Base-by-base conservation (phyloP, 2,888 invertebrate genomes). In the Onchidella celtica region DNA sequence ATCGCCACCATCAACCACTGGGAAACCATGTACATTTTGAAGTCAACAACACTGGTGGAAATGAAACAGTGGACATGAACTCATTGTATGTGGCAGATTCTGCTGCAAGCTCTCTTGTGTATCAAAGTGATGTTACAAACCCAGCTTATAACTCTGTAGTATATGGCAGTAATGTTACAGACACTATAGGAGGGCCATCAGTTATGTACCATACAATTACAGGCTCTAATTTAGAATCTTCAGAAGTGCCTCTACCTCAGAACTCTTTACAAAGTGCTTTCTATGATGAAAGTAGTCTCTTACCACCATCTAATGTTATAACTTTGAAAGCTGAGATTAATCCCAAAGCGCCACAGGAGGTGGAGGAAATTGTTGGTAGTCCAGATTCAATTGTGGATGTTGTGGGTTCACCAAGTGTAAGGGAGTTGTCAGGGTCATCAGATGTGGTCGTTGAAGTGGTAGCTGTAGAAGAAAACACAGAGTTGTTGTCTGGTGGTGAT, bases 11-110 rank as follows among this genome's bases (percentile, higher is more conserved):
- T 6, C 36, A 47, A n/a, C 24, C 38, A 0, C 3, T 29, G 2
- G 27, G 69, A 2, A 79, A 79, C 47, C 80, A 65, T 59, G 80
- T 80, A 21, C 80, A 80, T 38, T 80, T 80, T 74, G 68, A 74
- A 38, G 57, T 38, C 36, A 69, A 59, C 27, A 29, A 59, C 3
- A 72, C 63, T 24, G 68, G 68, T 14, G 57, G 21, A 1, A 57
- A 57, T 47, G 77, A 77, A 68, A 61, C 6, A n/a, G 36, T 32
- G 21, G 34, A 47, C 9, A 3, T 24, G 6, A 55, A 65, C 40
- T 9, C 65, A 2, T n/a, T 34, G 32, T 55, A 47, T 34, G 21
- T 32, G 24, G 27, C 55, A 0, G 76, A 76, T 27, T 55, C 40
- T 0, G 36, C 29, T 17, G 32, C n/a, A 21, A 29, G 29, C 24